These are phyloP conservation scores for Salvelinus fontinalis DNA, from an alignment of 2,113 vertebrate species.

Conservation along the genomic window DNA sequence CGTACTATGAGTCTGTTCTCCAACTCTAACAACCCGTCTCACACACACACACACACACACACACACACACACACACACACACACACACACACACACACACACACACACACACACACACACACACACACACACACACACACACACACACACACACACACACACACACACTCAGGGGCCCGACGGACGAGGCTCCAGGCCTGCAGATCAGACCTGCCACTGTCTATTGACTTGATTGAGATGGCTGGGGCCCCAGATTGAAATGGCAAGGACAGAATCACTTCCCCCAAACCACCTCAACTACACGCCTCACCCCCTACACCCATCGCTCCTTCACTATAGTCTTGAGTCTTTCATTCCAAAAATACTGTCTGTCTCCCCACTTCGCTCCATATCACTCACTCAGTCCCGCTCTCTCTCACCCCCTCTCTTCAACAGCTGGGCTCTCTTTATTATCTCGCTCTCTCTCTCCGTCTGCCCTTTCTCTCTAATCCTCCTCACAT, in stretches of 20 bases:
- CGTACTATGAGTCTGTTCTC: slow-evolving; percentile 30
- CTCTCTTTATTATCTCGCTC: slow-evolving; percentile 59
- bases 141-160: too few species aligned
- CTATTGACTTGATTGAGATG: slow-evolving; percentile 36
- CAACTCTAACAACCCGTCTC: slow-evolving; percentile 4
- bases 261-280: slow-evolving; percentile 53
- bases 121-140: not conserved
- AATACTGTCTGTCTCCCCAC: slow-evolving; percentile 5
- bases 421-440: slow-evolving; percentile 68
- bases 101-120: not conserved
- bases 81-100: too few species aligned
- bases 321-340: slow-evolving; percentile 24
- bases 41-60: slow-evolving; percentile 8
- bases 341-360: slow-evolving; percentile 9
- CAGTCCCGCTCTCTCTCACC: slow-evolving; percentile 23
- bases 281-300: slow-evolving; percentile 9
- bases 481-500: slow-evolving; percentile 72
- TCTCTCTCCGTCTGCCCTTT: slow-evolving; percentile 67
- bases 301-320: slow-evolving; percentile 8
- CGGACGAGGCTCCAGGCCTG: slow-evolving; percentile 20
- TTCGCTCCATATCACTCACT: slow-evolving; percentile 1
- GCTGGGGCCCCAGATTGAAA: slow-evolving; percentile 49
- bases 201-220: slow-evolving; percentile 11
- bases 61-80: too few species aligned
- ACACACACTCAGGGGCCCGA: too few species aligned